phyloP scores from a whole-genome alignment of 1,140 invertebrate genomes.

The Pectinophora gossypiella region DNA sequence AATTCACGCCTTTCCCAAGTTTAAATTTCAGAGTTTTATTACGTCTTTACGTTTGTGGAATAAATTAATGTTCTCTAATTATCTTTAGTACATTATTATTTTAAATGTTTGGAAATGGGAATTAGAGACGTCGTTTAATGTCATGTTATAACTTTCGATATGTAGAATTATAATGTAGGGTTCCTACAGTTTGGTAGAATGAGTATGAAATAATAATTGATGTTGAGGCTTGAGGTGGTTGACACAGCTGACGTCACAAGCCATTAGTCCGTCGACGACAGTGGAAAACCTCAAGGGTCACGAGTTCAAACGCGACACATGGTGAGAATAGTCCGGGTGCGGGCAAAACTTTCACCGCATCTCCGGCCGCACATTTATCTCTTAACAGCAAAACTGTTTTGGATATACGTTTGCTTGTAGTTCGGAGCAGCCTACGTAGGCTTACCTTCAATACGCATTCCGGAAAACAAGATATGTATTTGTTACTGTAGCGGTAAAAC shows the following conservation, averaged over 20 bases:
- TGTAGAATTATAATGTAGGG: no score
- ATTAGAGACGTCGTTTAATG: no score
- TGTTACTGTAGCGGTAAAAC: background rate
- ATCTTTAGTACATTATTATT: no score
- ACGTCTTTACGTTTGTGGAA: no score
- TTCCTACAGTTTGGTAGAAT: no score
- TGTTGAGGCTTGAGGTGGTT: background rate
- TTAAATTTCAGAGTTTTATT: background rate
- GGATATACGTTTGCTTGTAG: constrained; percentile 17
- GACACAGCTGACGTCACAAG: constrained; percentile 33
- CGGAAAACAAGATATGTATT: no score
- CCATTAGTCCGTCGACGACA: constrained; percentile 38
- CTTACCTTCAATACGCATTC: background rate
- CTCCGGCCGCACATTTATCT: constrained; percentile 42
- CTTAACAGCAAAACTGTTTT: constrained; percentile 36
- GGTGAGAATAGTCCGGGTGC: constrained; percentile 37
- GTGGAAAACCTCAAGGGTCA: constrained; percentile 47
- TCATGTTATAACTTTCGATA: no score
- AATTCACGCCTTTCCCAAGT: constrained; percentile 17
- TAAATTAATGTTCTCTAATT: no score
- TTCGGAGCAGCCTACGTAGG: constrained; percentile 3
- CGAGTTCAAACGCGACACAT: constrained; percentile 36
- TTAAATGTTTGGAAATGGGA: no score
- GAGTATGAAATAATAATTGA: no score
- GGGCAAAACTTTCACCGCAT: constrained; percentile 38